Percentiles rank a stretch among this genome's conserved stretches.
Conservation (phyloP, 2,113 vertebrate genomes). For the Sander vitreus region DNA sequence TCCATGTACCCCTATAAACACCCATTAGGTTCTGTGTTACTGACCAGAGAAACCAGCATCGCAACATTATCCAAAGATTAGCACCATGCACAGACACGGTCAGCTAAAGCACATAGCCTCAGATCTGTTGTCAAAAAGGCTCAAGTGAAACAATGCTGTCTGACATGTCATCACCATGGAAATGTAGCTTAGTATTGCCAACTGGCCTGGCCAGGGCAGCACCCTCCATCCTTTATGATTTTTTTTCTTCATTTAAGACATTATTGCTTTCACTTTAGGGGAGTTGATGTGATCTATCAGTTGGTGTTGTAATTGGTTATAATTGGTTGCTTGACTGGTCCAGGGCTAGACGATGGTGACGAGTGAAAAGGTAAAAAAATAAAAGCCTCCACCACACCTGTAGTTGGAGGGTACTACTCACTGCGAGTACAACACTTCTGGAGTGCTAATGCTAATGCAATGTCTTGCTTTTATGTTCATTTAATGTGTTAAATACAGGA, state of each 20-base stretch:
- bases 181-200: conserved; percentile 15
- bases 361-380: background rate
- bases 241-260: background rate
- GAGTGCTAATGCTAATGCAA: background rate
- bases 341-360: background rate
- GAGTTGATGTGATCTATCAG: background rate
- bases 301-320: background rate
- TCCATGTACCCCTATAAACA: conserved; percentile 47
- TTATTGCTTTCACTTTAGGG: background rate
- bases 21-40: conserved; percentile 7
- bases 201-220: background rate
- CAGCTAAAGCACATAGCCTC: background rate
- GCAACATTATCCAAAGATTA: conserved; percentile 62
- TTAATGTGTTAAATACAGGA: background rate
- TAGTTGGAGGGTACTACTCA: background rate
- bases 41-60: conserved; percentile 24
- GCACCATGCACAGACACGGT: conserved; percentile 34
- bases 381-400: background rate
- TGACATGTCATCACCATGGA: conserved; percentile 34
- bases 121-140: conserved; percentile 45
- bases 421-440: background rate
- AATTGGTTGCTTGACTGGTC: background rate
- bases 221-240: background rate
- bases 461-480: background rate
- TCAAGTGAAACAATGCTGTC: conserved; percentile 39